Evolutionary conservation across 2,888 invertebrate genomes (phyloP).

Genomic region (Tetranychus truncatus): DNA sequence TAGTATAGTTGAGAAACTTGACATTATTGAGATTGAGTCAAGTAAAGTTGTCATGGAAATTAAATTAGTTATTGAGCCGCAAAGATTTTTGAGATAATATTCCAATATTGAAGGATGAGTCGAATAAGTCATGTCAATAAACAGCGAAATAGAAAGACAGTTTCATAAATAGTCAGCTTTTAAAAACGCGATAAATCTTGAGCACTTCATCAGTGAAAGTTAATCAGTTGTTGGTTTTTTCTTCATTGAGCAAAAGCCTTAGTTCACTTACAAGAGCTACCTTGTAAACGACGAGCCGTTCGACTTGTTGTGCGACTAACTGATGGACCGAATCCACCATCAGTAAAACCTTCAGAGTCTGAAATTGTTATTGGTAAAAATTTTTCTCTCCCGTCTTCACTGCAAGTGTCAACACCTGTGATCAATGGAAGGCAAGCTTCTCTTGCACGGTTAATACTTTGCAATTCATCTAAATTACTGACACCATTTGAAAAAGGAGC

Average conservation of each 20-base stretch:
- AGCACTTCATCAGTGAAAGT: too few species aligned
- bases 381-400: slow-evolving; percentile 18
- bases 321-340: not conserved
- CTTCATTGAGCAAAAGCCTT: not conserved
- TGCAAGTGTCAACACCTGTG: slow-evolving; percentile 22
- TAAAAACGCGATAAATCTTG: too few species aligned
- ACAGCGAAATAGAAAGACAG: too few species aligned
- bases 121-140: too few species aligned
- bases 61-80: too few species aligned
- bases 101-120: too few species aligned
- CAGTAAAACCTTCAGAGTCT: slow-evolving; percentile 21
- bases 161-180: too few species aligned
- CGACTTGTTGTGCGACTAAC: not conserved
- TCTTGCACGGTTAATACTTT: slow-evolving; percentile 11
- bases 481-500: not conserved
- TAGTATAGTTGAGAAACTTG: too few species aligned
- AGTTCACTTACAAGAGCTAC: too few species aligned
- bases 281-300: not conserved
- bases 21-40: too few species aligned
- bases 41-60: too few species aligned
- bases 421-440: slow-evolving; percentile 14
- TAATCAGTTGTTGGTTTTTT: not conserved
- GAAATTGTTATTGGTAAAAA: slow-evolving; percentile 24
- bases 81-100: too few species aligned
- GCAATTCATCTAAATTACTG: slow-evolving; percentile 13